Evolutionary conservation across 1,140 invertebrate genomes (phyloP), one percentile per base, ranked within the genome.

Genomic region (Gryllus bimaculatus): DNA sequence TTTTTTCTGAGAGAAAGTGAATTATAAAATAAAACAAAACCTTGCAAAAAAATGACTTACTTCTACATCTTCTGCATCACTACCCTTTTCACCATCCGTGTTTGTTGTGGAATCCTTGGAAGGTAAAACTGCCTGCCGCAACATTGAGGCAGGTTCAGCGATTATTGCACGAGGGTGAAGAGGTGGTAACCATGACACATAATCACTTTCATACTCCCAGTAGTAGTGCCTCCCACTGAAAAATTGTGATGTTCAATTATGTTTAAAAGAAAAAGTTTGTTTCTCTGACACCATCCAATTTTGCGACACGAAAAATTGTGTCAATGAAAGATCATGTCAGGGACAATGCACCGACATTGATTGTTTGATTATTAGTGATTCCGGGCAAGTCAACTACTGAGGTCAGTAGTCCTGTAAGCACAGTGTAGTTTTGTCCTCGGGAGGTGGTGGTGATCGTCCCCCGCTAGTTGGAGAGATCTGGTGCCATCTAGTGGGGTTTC

Each of bases 171-270:
- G 92, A n/a, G 96, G 97, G 87, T 99, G 97, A 47, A 88, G 87
- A 18, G 98, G 97, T 66, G 97, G 95, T 76, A 98, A 84, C 98
- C 98, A 99, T 7, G 94, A 94, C 1, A 99, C 98, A 80, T 96
- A 88, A 88, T 98, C 96, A 81, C 94, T 96, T 78, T 92, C 89
- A 83, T 92, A 91, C 85, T 97, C 95, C 97, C 97, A 99, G 85
- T 97, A 99, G 86, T 98, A 99, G 87, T 95, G 95, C 81, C 94
- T 89, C 0, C 93, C 93, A 81, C 93, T 94, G 80, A 81, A 85
- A 83, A 81, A 26, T 80, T 80, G 82, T 81, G 79, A 75, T 5
- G 5, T 39, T 39, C 26, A 39, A 39, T 39, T 39, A 39, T 39
- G 26, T 5, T 39, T 39, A 39, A 39, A 39, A 39, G 26, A 39